Evolutionary conservation across 2,113 vertebrate species (phyloP), one percentile per base, ranked within the genome.

Genomic region (Rhagologus leucostigma): DNA sequence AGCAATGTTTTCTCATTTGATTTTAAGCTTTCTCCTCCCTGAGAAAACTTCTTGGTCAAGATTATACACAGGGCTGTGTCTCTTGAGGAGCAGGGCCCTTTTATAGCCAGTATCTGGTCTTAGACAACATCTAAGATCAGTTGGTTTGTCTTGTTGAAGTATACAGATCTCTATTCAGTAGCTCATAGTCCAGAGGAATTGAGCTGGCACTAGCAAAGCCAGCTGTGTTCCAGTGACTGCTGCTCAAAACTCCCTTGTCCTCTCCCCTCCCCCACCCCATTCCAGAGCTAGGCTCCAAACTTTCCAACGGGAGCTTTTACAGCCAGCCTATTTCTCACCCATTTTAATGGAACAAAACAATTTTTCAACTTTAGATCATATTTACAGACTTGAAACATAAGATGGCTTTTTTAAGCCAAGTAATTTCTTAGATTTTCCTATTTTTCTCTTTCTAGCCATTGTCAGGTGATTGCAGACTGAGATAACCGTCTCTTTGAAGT

Each of bases 391-490:
- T 97, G 96, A 97, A 98, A 98, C 81, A 93, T 88, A 97, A 97
- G 92, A 77, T 87, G 78, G 65, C 90, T 89, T 97, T 96, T 96
- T 97, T 78, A 96, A 96, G 94, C 96, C 96, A 96, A 97, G 94
- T 84, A 5, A 92, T 97, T 97, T 96, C 94, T 95, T 95, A 97
- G 96, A 86, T 97, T 97, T 96, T 96, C 94, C 82, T 89, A 87
- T 97, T 96, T 97, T 96, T 95, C 92, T 96, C 96, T 96, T 93
- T 91, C 89, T 97, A 86, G 89, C 94, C 79, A 91, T 97, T 97
- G 96, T 97, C 96, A 97, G 87, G 94, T 91, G 97, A 97, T 98
- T 97, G 97, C 93, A 98, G 97, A 97, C 97, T 68, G 84, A 89
- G 97, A 97, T 97, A 97, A 97, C 84, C 4, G 0, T 83, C 84